Percentiles rank a stretch among this genome's conserved stretches.
Conservation (phyloP, 2,113 vertebrate species). For the Prochilodus magdalenae region DNA sequence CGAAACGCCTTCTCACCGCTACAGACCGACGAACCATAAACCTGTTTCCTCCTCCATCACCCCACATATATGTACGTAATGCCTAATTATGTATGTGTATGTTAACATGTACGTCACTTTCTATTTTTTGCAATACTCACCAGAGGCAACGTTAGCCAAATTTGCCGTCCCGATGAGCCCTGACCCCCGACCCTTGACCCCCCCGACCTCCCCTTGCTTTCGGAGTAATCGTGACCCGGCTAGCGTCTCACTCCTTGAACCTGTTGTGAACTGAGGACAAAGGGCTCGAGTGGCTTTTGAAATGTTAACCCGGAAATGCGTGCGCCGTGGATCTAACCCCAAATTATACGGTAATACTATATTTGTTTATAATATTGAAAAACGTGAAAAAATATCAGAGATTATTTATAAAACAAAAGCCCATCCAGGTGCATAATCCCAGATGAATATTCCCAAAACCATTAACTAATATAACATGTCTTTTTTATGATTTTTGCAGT, state of each 20-base stretch:
- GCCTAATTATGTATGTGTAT: constrained; percentile 80
- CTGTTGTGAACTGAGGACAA: constrained; percentile 66
- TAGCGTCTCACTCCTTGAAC: constrained; percentile 62
- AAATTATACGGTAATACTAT: constrained; percentile 63
- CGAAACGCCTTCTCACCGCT: constrained; percentile 85
- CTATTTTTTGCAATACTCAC: constrained; percentile 80
- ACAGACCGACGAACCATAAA: constrained; percentile 76
- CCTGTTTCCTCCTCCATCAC: constrained; percentile 72
- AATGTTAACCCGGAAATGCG: constrained; percentile 56
- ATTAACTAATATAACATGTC: constrained; percentile 56
- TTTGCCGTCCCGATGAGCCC: too few relatives aligned
- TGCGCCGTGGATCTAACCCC: constrained; percentile 65
- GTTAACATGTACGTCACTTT: constrained; percentile 70
- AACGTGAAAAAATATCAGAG: constrained; percentile 56
- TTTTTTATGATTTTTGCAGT: constrained; percentile 54
- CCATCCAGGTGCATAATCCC: constrained; percentile 57
- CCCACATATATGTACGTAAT: constrained; percentile 81
- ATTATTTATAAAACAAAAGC: constrained; percentile 61
- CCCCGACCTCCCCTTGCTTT: constrained; percentile 61
- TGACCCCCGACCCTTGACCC: too few relatives aligned
- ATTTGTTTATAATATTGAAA: constrained; percentile 69
- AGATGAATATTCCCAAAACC: constrained; percentile 60
- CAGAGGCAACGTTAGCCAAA: constrained; percentile 71
- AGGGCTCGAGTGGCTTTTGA: constrained; percentile 68
- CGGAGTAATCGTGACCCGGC: constrained; percentile 57